Base-by-base conservation (phyloP, 1,140 invertebrate genomes). In the Sogatella furcifera region DNA sequence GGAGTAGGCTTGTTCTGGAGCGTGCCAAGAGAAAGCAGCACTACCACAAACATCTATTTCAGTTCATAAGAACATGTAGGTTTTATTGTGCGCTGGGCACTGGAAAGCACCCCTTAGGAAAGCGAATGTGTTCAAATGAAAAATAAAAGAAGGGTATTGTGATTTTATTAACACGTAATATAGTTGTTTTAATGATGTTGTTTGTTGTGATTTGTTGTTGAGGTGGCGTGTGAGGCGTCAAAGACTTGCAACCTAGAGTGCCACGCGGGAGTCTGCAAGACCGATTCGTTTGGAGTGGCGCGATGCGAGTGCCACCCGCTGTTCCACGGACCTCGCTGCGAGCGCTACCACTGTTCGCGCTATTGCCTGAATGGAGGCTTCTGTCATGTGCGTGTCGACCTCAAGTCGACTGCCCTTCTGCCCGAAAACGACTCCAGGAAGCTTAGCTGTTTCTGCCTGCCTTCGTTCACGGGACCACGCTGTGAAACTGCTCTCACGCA, bases 301-400 rank as follows among this genome's bases (percentile, higher is more conserved):
- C 75, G 9, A 74, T 71, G 57, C 86, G 85, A 72, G 71, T 88
- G 85, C 68, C 73, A 77, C 15, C 72, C 78, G 0, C 72, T 80
- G 17, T 88, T 83, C 62, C 74, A 78, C 44, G 84, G 84, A 0
- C 68, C 75, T 5, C 69, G 73, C 0, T 86, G 84, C 72, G 79
- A 86, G 64, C 76, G 79, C 42, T 85, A 83, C 67, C 72, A 79
- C 15, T 86, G 83, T 68, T 80, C 79, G 0, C 77, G 80, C 46
- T 77, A 78, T 67, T 86, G 86, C 64, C 73, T 76, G 62, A 85
- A 85, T 71, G 79, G 79, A 65, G 83, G 81, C 21, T 70, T 79
- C 6, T 86, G 84, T 65, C 78, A 77, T 46, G 68, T 71, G 15
- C 76, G 17, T 9, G 17, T 28, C 6, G 15, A 34, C n/a, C 52